Evolutionary conservation across 2,113 vertebrate species (phyloP).

Genomic region (Calidris pugnax): DNA sequence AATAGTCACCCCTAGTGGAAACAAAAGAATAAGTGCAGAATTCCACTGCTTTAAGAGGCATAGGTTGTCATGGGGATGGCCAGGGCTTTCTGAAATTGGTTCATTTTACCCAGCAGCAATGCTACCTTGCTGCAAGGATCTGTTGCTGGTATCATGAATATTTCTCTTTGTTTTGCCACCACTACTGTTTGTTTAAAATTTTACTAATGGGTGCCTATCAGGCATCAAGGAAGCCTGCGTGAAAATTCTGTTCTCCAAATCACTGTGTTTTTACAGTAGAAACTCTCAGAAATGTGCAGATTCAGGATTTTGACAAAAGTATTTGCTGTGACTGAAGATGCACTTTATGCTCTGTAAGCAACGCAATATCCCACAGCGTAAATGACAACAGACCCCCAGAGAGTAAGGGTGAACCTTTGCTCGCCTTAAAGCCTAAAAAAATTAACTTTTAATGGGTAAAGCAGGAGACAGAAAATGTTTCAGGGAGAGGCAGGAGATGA

Average conservation of each 20-base stretch:
- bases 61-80: constrained; percentile 29
- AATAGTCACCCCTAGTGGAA: background rate
- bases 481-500: background rate
- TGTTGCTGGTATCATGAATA: background rate
- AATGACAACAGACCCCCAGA: background rate
- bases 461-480: background rate
- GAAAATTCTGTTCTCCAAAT: background rate
- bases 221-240: background rate
- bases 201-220: background rate
- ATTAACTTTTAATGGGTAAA: background rate
- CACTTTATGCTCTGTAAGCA: background rate
- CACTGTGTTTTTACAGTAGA: background rate
- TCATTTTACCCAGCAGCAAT: constrained; percentile 11
- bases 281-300: background rate
- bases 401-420: background rate
- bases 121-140: background rate
- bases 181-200: background rate
- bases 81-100: background rate
- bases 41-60: background rate
- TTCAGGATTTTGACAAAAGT: background rate
- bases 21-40: background rate
- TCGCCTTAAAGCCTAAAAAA: background rate
- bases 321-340: background rate
- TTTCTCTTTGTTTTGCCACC: background rate
- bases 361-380: background rate